Percentiles rank a stretch among this genome's conserved stretches.
phyloP scores from a whole-genome alignment of 1,140 invertebrate species.

The Saccostrea glomerata region DNA sequence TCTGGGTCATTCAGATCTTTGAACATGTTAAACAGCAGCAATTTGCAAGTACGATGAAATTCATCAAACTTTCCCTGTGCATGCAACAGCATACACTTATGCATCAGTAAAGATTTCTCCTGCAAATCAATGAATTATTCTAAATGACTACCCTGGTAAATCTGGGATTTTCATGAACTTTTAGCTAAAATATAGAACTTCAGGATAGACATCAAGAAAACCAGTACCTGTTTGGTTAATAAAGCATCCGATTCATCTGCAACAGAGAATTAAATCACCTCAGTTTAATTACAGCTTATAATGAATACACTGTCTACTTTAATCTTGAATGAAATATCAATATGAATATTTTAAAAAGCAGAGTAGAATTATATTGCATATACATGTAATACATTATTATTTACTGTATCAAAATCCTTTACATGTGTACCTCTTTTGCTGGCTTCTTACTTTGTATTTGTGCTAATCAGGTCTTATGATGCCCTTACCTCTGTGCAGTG shows the following conservation, averaged over 20 bases:
- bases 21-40: conserved; percentile 88
- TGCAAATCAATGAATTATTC: not conserved
- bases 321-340: too few species aligned
- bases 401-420: too few species aligned
- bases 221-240: not conserved
- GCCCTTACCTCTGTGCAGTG: conserved; percentile 80
- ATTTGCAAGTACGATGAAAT: conserved; percentile 87
- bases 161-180: too few species aligned
- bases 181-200: too few species aligned
- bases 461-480: too few species aligned
- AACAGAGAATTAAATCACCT: not conserved
- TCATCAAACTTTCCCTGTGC: conserved; percentile 84
- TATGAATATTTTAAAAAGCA: too few species aligned
- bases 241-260: conserved; percentile 7
- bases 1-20: conserved; percentile 59
- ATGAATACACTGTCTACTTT: too few species aligned
- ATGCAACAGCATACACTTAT: conserved; percentile 87
- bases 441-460: too few species aligned
- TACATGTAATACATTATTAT: too few species aligned
- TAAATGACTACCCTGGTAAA: too few species aligned
- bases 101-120: conserved; percentile 88
- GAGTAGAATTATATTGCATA: too few species aligned
- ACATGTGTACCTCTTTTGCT: too few species aligned
- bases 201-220: not conserved
- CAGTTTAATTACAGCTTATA: not conserved